Conservation (phyloP, 2,888 invertebrate species). For the Cantharis nigra region DNA sequence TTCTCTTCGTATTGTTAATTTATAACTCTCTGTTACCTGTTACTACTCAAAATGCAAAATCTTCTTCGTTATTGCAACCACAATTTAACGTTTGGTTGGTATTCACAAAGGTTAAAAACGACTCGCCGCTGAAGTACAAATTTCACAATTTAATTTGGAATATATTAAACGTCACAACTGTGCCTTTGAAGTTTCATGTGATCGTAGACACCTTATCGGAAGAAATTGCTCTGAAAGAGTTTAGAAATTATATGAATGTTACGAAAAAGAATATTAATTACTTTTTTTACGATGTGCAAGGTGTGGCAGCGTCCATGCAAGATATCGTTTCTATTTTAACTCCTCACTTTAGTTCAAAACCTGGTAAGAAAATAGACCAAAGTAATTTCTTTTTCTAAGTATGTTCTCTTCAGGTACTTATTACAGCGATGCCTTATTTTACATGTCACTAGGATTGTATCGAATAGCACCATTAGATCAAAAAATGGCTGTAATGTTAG, state of each 20-base stretch:
- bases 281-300: constrained; percentile 66
- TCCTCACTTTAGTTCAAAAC: constrained; percentile 71
- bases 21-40: background rate
- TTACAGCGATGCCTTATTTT: constrained; percentile 79
- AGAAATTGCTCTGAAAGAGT: constrained; percentile 57
- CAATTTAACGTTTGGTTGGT: constrained; percentile 62
- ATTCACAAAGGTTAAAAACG: constrained; percentile 61
- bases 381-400: background rate
- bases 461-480: constrained; percentile 67
- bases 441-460: constrained; percentile 74
- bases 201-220: constrained; percentile 66
- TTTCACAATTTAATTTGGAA: constrained; percentile 60
- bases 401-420: constrained; percentile 62
- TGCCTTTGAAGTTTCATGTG: constrained; percentile 63
- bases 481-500: constrained; percentile 69
- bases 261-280: constrained; percentile 53
- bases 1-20: constrained; percentile 4
- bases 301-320: constrained; percentile 62
- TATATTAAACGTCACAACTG: constrained; percentile 56
- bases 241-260: constrained; percentile 40
- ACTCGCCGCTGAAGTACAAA: constrained; percentile 59
- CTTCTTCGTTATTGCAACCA: background rate
- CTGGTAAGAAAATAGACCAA: constrained; percentile 57
- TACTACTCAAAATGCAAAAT: background rate
- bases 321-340: constrained; percentile 70